phyloP scores from a whole-genome alignment of 2,888 invertebrate genomes.

The Linnaemya tessellans region DNA sequence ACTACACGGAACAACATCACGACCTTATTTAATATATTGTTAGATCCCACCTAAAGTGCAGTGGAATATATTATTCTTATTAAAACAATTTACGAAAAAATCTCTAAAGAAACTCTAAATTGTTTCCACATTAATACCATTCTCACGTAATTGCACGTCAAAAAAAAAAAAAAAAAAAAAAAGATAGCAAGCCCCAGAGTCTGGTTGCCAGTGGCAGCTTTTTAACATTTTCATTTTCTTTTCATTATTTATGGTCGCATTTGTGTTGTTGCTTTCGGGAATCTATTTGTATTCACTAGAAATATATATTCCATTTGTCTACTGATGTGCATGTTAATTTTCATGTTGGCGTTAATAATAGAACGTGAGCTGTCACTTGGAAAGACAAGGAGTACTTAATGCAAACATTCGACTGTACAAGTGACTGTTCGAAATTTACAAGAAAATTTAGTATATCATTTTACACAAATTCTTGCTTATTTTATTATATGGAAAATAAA shows the following conservation, averaged over 20 bases:
- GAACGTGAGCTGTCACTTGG: constrained; percentile 66
- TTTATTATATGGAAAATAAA: no score
- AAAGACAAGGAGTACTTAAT: constrained; percentile 50
- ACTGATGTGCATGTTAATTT: neutral
- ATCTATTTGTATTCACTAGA: constrained; percentile 25
- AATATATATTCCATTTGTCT: neutral
- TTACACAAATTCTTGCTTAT: no score
- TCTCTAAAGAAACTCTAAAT: neutral
- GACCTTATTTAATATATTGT: no score
- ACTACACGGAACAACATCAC: no score
- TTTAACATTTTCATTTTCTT: constrained; percentile 33
- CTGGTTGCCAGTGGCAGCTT: neutral
- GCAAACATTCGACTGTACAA: constrained; percentile 2
- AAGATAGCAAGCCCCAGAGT: constrained; percentile 19
- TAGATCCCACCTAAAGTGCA: neutral
- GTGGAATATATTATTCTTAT: neutral
- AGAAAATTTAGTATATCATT: neutral
- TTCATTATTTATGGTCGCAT: neutral
- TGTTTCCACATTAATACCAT: neutral
- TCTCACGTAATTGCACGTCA: neutral
- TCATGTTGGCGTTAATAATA: constrained; percentile 47
- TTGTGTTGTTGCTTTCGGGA: neutral
- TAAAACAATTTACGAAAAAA: neutral
- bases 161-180: neutral
- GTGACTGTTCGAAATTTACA: neutral